Percentiles rank a stretch among this genome's conserved stretches.
These are phyloP conservation scores for Antennarius striatus DNA, from an alignment of 2,113 vertebrate genomes.

Conservation along the genomic window DNA sequence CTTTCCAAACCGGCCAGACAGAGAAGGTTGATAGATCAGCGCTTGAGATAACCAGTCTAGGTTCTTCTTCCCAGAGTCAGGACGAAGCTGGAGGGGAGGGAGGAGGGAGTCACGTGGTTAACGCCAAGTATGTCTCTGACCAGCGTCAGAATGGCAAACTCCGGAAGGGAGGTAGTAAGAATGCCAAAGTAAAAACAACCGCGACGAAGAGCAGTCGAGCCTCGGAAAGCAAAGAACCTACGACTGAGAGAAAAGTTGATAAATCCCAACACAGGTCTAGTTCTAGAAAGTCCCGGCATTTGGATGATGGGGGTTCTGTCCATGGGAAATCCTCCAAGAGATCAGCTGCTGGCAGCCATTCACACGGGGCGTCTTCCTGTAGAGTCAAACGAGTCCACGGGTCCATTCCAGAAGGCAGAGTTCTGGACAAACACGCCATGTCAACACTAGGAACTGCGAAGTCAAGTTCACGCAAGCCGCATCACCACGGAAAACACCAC, in stretches of 20 bases:
- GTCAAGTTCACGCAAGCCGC: constrained; percentile 35
- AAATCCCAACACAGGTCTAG: constrained; percentile 54
- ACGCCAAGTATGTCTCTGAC: constrained; percentile 74
- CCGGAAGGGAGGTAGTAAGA: constrained; percentile 76
- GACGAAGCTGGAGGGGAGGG: constrained; percentile 69
- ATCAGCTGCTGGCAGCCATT: not conserved
- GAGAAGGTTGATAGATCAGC: constrained; percentile 66
- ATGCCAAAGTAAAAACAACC: constrained; percentile 70
- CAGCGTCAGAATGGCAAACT: constrained; percentile 77
- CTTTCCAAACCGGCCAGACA: constrained; percentile 1
- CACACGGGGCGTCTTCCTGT: constrained; percentile 29
- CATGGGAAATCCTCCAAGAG: constrained; percentile 80
- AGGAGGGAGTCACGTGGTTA: constrained; percentile 70
- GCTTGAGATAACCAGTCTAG: constrained; percentile 80
- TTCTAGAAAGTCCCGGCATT: constrained; percentile 78
- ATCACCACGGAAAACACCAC: constrained; percentile 44
- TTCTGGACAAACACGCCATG: constrained; percentile 63
- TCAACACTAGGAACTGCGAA: not conserved
- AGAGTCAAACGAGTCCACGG: constrained; percentile 74
- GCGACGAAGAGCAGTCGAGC: not conserved
- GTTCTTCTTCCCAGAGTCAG: constrained; percentile 84
- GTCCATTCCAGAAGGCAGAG: constrained; percentile 69
- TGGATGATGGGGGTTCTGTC: constrained; percentile 74
- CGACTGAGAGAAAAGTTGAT: constrained; percentile 56
- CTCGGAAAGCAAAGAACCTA: constrained; percentile 41